These are phyloP conservation scores for Pseudomugil gertrudae DNA, from an alignment of 2,797 vertebrate species.

Conservation along the genomic window DNA sequence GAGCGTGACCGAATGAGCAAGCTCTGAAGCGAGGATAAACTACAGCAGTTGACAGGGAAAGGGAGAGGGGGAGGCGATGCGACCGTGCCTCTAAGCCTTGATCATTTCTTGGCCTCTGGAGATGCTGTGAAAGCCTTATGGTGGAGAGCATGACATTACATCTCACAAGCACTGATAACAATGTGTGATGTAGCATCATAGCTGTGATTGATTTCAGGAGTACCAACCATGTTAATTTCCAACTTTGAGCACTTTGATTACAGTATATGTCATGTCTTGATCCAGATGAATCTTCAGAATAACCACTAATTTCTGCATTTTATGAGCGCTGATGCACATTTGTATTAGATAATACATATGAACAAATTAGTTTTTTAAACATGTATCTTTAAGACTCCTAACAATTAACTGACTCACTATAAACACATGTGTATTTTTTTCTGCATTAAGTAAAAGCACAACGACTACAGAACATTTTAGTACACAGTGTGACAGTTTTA, in stretches of 20 bases:
- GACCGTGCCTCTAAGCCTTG: conserved; percentile 24
- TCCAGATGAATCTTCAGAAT: conserved; percentile 16
- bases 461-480: conserved; percentile 13
- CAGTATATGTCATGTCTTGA: conserved; percentile 20
- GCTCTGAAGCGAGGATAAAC: conserved; percentile 38
- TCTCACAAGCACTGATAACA: conserved; percentile 28
- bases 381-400: neutral
- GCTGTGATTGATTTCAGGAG: conserved; percentile 14
- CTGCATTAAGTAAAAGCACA: conserved; percentile 6
- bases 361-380: neutral
- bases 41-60: conserved; percentile 11
- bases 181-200: conserved; percentile 37
- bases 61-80: neutral
- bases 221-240: conserved; percentile 15
- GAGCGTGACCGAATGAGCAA: conserved; percentile 38
- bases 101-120: conserved; percentile 49
- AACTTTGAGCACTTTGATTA: conserved; percentile 17
- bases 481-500: conserved; percentile 51
- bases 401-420: neutral
- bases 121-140: conserved; percentile 13
- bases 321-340: neutral
- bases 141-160: conserved; percentile 1
- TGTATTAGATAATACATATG: neutral
- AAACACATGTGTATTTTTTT: conserved; percentile 6
- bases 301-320: neutral